These are phyloP conservation scores for Capromys pilorides DNA, from an alignment of 2,797 vertebrate species.

Conservation along the genomic window DNA sequence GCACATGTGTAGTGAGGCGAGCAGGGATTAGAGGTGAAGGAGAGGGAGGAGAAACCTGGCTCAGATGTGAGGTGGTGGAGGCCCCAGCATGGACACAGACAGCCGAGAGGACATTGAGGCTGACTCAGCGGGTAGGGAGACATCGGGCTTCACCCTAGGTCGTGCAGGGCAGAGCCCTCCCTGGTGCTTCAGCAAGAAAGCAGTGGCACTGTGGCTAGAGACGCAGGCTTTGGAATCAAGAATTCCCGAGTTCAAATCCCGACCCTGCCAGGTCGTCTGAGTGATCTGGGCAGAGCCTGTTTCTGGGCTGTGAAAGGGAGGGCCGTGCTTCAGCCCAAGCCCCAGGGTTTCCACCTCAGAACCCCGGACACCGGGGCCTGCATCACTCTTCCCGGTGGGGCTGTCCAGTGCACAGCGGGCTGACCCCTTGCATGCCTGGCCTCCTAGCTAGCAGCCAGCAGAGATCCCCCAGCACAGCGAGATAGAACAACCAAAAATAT, in stretches of 20 bases:
- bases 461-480: background rate
- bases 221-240: background rate
- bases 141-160: background rate
- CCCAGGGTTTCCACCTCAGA: rapidly evolving
- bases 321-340: background rate
- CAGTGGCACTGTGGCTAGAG: rapidly evolving
- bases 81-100: background rate
- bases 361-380: background rate
- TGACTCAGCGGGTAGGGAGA: background rate
- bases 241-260: background rate
- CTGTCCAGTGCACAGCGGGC: rapidly evolving
- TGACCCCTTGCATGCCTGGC: no score
- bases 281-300: background rate
- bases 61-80: no score
- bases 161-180: background rate
- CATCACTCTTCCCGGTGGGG: background rate
- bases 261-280: background rate
- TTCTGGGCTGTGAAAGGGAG: background rate
- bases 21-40: no score
- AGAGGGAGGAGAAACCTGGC: background rate
- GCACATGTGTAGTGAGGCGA: background rate
- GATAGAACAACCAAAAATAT: background rate
- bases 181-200: background rate
- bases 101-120: background rate
- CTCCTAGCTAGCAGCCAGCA: background rate